These are phyloP conservation scores for Cerceris rybyensis DNA, from an alignment of 2,888 invertebrate genomes.

Conservation along the genomic window DNA sequence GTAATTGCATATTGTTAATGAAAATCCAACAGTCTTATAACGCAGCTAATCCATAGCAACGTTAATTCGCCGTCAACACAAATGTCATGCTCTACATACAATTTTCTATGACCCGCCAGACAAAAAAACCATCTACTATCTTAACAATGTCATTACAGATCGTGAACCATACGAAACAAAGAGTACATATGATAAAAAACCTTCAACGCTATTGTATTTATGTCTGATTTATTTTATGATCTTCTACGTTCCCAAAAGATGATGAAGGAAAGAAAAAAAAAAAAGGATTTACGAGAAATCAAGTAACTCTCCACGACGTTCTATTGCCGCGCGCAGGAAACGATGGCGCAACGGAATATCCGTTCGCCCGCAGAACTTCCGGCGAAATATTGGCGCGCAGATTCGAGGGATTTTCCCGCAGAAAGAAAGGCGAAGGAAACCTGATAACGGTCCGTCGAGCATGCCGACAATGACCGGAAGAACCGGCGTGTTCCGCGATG, in stretches of 20 bases:
- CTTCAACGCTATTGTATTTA: too few species aligned
- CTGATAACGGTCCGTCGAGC: conserved; percentile 53
- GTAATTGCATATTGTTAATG: too few species aligned
- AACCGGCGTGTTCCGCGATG: conserved; percentile 20
- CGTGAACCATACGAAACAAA: too few species aligned
- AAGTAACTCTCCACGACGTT: neutral
- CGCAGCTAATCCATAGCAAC: too few species aligned
- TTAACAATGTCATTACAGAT: too few species aligned
- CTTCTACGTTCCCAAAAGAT: neutral
- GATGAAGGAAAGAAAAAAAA: neutral
- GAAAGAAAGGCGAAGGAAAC: conserved; percentile 47
- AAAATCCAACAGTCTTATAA: too few species aligned
- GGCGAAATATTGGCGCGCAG: conserved; percentile 18
- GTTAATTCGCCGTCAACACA: too few species aligned
- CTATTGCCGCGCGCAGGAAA: conserved; percentile 26
- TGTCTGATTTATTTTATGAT: too few species aligned
- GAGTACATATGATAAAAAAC: too few species aligned
- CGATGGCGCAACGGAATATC: conserved; percentile 48
- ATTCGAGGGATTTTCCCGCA: conserved; percentile 34
- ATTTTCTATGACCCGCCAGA: too few species aligned
- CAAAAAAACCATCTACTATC: too few species aligned
- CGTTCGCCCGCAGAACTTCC: conserved; percentile 38
- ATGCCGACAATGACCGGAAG: conserved; percentile 67
- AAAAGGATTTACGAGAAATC: neutral
- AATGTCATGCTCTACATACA: too few species aligned